A percentile compares a stretch with the other conserved stretches of the same genome.
Conservation (phyloP, 1,140 invertebrate species). For the Drusus annulatus region DNA sequence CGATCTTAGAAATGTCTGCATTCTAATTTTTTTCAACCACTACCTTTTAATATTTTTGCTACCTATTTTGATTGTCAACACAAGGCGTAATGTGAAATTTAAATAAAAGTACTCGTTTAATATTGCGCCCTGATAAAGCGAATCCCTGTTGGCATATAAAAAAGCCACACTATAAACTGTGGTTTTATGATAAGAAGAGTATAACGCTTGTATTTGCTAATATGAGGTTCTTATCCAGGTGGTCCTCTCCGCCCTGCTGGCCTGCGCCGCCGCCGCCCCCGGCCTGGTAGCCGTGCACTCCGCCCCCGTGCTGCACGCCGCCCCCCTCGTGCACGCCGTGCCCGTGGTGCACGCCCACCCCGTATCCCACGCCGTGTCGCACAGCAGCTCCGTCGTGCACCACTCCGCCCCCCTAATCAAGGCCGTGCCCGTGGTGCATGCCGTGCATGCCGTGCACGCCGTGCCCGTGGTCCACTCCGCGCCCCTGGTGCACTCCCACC, state of each 20-base stretch:
- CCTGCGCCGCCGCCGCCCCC: slow-evolving; percentile 53
- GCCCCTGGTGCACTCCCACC: slow-evolving; percentile 63
- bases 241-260: slow-evolving; percentile 59
- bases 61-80: too few relatives aligned
- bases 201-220: too few relatives aligned
- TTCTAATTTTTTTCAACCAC: too few relatives aligned
- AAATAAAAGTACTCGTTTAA: too few relatives aligned
- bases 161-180: too few relatives aligned
- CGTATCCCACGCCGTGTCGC: slow-evolving; percentile 63
- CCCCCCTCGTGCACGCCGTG: slow-evolving; percentile 56
- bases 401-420: slow-evolving; percentile 65
- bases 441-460: slow-evolving; percentile 66
- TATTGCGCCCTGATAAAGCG: too few relatives aligned
- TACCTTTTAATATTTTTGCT: too few relatives aligned
- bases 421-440: slow-evolving; percentile 63
- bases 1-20: too few relatives aligned
- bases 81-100: too few relatives aligned
- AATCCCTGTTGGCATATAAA: too few relatives aligned
- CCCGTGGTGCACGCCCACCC: slow-evolving; percentile 60
- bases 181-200: too few relatives aligned
- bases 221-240: slow-evolving; percentile 53
- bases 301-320: slow-evolving; percentile 54
- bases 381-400: slow-evolving; percentile 67
- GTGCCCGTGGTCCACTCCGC: slow-evolving; percentile 65
- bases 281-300: slow-evolving; percentile 61